These are phyloP conservation scores for Euplexia lucipara DNA, from an alignment of 2,888 invertebrate genomes.

Conservation along the genomic window DNA sequence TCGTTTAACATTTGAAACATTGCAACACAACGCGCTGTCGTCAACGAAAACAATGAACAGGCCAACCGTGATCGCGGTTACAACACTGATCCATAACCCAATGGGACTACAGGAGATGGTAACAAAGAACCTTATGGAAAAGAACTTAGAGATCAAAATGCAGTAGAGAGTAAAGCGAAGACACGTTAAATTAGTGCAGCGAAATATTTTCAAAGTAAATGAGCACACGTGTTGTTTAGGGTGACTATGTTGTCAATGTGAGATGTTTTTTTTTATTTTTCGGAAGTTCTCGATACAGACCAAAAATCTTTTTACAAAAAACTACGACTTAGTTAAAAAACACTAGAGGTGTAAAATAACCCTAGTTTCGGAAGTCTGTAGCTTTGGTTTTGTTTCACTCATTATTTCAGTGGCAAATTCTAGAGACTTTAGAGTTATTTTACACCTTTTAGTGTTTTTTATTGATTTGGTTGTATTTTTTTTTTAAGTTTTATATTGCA, in stretches of 20 bases:
- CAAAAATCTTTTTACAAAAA: too few species aligned
- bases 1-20: slow-evolving; percentile 61
- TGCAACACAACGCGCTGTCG: slow-evolving; percentile 57
- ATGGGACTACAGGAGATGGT: not conserved
- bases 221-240: slow-evolving; percentile 50
- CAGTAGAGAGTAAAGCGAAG: not conserved
- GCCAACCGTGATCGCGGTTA: slow-evolving; percentile 55
- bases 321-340: too few species aligned
- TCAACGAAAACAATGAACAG: slow-evolving; percentile 67
- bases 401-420: too few species aligned
- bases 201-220: slow-evolving; percentile 59
- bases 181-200: slow-evolving; percentile 58
- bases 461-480: too few species aligned
- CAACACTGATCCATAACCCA: slow-evolving; percentile 48
- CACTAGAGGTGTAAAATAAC: too few species aligned
- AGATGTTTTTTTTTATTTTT: not conserved
- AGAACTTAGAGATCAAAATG: slow-evolving; percentile 29
- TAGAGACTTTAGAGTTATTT: too few species aligned
- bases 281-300: too few species aligned
- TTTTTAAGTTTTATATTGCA: too few species aligned
- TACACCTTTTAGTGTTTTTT: too few species aligned
- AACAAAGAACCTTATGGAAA: not conserved
- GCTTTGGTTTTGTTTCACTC: too few species aligned
- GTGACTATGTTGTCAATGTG: slow-evolving; percentile 18
- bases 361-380: too few species aligned